Evolutionary conservation across 1,140 invertebrate species (phyloP), one percentile per base, ranked within the genome.

Genomic region (Apis dorsata): DNA sequence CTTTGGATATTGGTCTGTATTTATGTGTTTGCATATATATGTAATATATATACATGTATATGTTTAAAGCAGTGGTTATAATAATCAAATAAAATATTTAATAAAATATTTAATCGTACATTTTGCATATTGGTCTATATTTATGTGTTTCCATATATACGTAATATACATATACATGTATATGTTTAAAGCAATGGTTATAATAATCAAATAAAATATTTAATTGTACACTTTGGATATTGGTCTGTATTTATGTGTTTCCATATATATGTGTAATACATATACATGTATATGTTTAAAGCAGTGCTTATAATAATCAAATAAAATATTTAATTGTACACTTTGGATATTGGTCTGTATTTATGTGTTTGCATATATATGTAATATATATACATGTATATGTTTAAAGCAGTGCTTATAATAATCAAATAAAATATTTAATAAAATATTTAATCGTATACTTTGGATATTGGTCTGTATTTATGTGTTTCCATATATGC

Each of bases 31-130:
- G n/a, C n/a, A n/a, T n/a, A 15, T 17, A 17, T 28, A 28, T 28
- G 2, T 28, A 24, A 17, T 70, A 44, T n/a, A 19, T 7, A 7
- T 49, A 53, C 17, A 28, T 71, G 15, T 57, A 53, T 53, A 53
- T 53, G 3, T 9, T 10, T 15, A 28, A 28, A 28, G 28, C 28
- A 2, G 2, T 28, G 28, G 1, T 28, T 28, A 28, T 2, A 28
- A 28, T 28, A 28, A 28, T n/a, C n/a, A n/a, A n/a, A n/a, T n/a
- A n/a, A n/a, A 28, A 28, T 28, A 28, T 28, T 28, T 28, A 28
- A 28, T 28, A 28, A 28, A 28, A 28, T 28, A n/a, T n/a, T n/a
- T 28, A 87, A 87, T 87, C 85, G 74, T 53, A 28, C 60, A 28
- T 60, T 60, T 66, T 62, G 73, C 49, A 79, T 71, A 84, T 74